phyloP scores from a whole-genome alignment of 64 coral and sea anemone species.

The Pocillopora damicornis region DNA sequence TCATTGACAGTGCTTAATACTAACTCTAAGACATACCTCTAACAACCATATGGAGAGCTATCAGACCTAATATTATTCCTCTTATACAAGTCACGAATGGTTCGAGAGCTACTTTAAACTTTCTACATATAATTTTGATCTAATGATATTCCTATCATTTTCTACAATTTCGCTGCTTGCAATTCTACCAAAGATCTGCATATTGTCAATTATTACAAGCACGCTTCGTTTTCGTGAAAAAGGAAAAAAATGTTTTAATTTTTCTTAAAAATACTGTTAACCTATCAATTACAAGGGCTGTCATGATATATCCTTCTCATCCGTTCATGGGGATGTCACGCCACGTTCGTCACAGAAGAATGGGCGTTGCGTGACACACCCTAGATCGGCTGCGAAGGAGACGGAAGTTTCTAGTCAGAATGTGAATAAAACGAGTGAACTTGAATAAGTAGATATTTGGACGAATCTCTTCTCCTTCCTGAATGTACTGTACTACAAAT shows the following conservation, averaged over 20 bases:
- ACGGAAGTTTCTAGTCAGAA: no score
- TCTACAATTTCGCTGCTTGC: not conserved
- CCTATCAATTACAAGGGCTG: not conserved
- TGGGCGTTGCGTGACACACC: not conserved
- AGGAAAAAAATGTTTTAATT: not conserved
- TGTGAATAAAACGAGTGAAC: no score
- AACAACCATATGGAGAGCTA: not conserved
- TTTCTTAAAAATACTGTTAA: not conserved
- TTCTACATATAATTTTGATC: not conserved
- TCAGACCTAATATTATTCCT: not conserved
- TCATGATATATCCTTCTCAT: not conserved
- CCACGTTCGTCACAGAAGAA: not conserved
- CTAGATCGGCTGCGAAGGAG: not conserved
- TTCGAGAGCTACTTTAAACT: not conserved
- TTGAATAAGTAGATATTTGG: no score
- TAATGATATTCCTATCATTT: no score
- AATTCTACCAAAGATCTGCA: not conserved
- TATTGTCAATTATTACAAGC: not conserved
- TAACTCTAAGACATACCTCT: not conserved
- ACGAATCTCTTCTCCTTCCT: no score
- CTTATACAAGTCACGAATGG: not conserved
- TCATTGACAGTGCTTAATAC: not conserved
- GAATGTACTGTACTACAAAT: no score
- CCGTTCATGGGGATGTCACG: not conserved
- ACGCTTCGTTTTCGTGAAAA: not conserved